Base-by-base conservation (phyloP, 1,140 invertebrate species). In the Hestina assimilis region DNA sequence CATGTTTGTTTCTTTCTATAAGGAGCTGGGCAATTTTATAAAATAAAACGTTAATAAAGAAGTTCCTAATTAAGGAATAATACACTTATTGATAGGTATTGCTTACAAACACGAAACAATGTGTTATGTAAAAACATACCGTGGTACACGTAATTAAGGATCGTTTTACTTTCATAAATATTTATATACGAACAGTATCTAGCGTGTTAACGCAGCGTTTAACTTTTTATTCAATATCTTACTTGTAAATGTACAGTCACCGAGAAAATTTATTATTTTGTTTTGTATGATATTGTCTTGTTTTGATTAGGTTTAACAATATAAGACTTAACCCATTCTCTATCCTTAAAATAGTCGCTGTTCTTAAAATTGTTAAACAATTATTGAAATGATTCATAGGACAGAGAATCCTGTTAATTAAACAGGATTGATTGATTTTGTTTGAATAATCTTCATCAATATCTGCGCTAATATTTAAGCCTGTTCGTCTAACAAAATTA, bases 81-180 rank as follows among this genome's bases (percentile, higher is more conserved):
- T 51, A 51, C 38, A 58, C 38, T 29, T 42, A 52, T 51, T 42
- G 47, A 56, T 40, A 53, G 14, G 21, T 51, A 61, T 56, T 61
- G 45, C 60, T 67, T 45, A 62, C 53, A 53, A 12, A 41, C 43
- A 54, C 55, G 45, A 58, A 58, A 40, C 28, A 4, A 23, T 14
- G 33, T 35, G 21, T 21, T 57, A 62, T 66, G 72, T 67, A 64
- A 33, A 50, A 59, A 66, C 65, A 69, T 8, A 38, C 33, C 8
- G 67, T 71, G 63, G 47, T 51, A 59, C 38, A 59, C 61, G 72
- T 78, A 69, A 76, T 83, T 79, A 80, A 72, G 66, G 69, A 80
- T 71, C 78, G 76, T 83, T 81, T 83, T 81, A 72, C 69, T 47
- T 48, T 42, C 65, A 76, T 82, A 69, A 73, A 79, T 81, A 79